Evolutionary conservation across 2,888 invertebrate species (phyloP), one percentile per base, ranked within the genome.

Genomic region (Spodoptera exigua): DNA sequence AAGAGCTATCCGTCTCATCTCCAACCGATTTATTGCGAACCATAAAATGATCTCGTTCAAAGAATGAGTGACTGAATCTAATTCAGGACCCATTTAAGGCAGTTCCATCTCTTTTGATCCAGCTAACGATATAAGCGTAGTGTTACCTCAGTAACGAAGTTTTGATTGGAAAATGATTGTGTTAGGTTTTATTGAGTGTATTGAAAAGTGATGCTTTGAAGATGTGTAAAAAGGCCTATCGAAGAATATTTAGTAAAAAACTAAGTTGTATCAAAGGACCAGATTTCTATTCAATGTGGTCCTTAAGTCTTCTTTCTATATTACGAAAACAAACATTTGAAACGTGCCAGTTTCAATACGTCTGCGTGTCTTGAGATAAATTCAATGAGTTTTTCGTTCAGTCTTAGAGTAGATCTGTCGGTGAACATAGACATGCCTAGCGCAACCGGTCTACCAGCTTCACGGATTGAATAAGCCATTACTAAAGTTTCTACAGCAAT

Each of bases 401-500:
- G 18, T 74, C 68, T 72, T 70, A 65, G 55, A 47, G 47, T 51
- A 71, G 55, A 59, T 65, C 57, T 18, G 18, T 52, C 49, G 36
- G 44, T 14, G 13, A 62, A 69, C 71, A 76, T 77, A 79, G 80
- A 77, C 69, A 74, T 73, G 72, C 63, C 54, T 57, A 59, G 55
- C 55, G 61, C 67, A 84, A 88, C 91, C 79, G 78, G 89, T 89
- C 81, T 52, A 69, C 62, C 78, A 72, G 74, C 75, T 74, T 71
- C 48, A 69, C 61, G 70, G 70, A 86, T 87, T 89, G 88, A 91
- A 89, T 90, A 90, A 90, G 90, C 90, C 86, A 91, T 92, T 91
- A 89, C 85, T 80, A 81, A 85, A 86, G 87, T 89, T 89, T 89
- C 90, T 85, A 87, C 84, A 82, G 89, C 89, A 89, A 92, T 92